phyloP scores from a whole-genome alignment of 2,797 vertebrate species.

The Girardinus metallicus region DNA sequence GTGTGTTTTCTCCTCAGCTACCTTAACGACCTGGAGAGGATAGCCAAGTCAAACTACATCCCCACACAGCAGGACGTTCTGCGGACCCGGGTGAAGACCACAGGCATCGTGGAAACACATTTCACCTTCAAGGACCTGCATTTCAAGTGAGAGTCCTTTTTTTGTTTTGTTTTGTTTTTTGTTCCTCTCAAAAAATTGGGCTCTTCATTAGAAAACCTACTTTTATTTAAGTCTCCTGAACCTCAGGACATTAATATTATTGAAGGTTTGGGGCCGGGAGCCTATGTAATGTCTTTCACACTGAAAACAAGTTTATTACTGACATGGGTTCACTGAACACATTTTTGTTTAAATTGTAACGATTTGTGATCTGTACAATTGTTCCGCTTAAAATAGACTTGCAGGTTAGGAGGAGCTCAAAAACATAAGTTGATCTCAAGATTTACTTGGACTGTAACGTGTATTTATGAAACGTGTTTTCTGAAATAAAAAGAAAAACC shows the following conservation, averaged over 20 bases:
- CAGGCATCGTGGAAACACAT: constrained; percentile 96
- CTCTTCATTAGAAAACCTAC: background rate
- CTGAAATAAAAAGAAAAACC: background rate
- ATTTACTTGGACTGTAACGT: background rate
- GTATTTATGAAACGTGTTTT: background rate
- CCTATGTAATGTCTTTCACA: no score
- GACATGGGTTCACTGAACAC: background rate
- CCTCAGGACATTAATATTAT: background rate
- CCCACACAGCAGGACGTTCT: constrained; percentile 97
- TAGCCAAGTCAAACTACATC: constrained; percentile 92
- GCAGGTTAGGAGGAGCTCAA: background rate
- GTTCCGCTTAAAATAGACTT: background rate
- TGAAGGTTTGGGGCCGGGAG: background rate
- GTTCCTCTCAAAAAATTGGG: accelerated
- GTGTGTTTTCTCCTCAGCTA: constrained; percentile 82
- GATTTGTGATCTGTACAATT: background rate
- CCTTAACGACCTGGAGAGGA: constrained; percentile 95
- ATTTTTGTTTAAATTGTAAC: background rate
- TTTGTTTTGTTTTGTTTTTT: background rate
- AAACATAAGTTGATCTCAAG: background rate
- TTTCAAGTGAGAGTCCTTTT: constrained; percentile 87
- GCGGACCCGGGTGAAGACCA: constrained; percentile 96
- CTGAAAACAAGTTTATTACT: no score
- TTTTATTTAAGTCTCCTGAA: background rate
- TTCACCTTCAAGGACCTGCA: constrained; percentile 99